phyloP scores from a whole-genome alignment of 2,888 invertebrate species.

The Podotricha telesiphe region DNA sequence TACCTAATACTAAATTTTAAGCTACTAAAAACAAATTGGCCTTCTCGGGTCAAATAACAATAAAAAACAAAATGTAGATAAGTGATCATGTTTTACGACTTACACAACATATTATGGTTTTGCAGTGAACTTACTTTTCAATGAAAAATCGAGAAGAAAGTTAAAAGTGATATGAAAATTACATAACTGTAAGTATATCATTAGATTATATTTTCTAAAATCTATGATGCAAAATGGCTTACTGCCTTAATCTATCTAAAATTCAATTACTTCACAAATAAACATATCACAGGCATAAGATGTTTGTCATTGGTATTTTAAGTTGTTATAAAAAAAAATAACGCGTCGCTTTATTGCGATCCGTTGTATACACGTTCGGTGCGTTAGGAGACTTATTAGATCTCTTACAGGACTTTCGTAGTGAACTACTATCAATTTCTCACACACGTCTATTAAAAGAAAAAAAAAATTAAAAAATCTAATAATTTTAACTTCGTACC shows the following conservation, averaged over 20 bases:
- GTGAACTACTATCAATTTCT: too few species aligned
- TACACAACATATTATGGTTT: constrained; percentile 3
- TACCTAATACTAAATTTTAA: constrained; percentile 25
- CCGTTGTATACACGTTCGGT: not conserved
- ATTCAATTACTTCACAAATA: constrained; percentile 44
- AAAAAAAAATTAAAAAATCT: too few species aligned
- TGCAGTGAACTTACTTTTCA: not conserved
- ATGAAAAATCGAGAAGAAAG: not conserved
- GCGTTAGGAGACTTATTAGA: too few species aligned
- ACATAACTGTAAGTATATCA: not conserved
- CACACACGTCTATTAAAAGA: too few species aligned
- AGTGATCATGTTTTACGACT: constrained; percentile 1
- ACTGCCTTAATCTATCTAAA: constrained; percentile 26
- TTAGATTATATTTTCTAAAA: constrained; percentile 5
- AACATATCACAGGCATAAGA: constrained; percentile 59
- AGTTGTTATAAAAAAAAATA: not conserved
- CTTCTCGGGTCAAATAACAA: constrained; percentile 19
- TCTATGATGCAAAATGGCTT: constrained; percentile 32
- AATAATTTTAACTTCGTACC: too few species aligned
- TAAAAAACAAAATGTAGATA: constrained; percentile 7
- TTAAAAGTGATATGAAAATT: not conserved
- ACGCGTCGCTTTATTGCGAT: not conserved
- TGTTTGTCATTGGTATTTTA: constrained; percentile 28
- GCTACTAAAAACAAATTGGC: constrained; percentile 23
- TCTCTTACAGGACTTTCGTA: too few species aligned